phyloP scores from a whole-genome alignment of 2,888 invertebrate species.

The Drosophila rubida region DNA sequence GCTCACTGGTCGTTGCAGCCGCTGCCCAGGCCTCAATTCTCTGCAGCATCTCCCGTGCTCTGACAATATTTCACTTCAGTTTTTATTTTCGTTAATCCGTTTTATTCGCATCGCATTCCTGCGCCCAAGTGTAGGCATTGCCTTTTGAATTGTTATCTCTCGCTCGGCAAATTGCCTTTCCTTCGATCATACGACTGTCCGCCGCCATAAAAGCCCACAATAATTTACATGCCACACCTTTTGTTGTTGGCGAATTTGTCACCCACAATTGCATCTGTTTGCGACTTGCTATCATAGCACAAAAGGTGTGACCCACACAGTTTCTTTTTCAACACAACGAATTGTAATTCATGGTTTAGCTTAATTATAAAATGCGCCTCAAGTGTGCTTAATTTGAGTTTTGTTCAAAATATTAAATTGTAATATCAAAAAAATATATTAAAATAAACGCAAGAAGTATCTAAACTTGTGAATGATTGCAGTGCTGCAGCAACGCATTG shows the following conservation, averaged over 20 bases:
- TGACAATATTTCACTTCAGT: constrained; percentile 25
- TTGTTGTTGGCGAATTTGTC: not conserved
- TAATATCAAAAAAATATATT: too few relatives aligned
- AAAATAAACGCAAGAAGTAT: too few relatives aligned
- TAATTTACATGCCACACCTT: not conserved
- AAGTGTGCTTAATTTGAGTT: too few relatives aligned
- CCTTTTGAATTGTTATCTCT: constrained; percentile 1
- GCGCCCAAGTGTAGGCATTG: not conserved
- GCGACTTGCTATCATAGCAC: too few relatives aligned
- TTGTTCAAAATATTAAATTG: too few relatives aligned
- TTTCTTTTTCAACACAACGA: too few relatives aligned
- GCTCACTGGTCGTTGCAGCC: constrained; percentile 30
- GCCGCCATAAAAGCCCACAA: not conserved
- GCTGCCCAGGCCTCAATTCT: constrained; percentile 3
- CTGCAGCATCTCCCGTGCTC: constrained; percentile 10
- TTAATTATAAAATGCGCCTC: too few relatives aligned
- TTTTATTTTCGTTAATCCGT: constrained; percentile 17
- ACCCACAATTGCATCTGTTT: too few relatives aligned
- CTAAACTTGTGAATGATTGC: not conserved
- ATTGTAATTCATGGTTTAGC: too few relatives aligned
- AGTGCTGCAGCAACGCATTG: constrained; percentile 8
- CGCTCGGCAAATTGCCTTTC: not conserved
- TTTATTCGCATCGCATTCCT: not conserved
- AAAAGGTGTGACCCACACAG: too few relatives aligned
- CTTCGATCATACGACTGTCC: not conserved